A percentile compares a stretch with the other conserved stretches of the same genome.
Conservation (phyloP, 2,113 vertebrate species). For the Anhinga anhinga region DNA sequence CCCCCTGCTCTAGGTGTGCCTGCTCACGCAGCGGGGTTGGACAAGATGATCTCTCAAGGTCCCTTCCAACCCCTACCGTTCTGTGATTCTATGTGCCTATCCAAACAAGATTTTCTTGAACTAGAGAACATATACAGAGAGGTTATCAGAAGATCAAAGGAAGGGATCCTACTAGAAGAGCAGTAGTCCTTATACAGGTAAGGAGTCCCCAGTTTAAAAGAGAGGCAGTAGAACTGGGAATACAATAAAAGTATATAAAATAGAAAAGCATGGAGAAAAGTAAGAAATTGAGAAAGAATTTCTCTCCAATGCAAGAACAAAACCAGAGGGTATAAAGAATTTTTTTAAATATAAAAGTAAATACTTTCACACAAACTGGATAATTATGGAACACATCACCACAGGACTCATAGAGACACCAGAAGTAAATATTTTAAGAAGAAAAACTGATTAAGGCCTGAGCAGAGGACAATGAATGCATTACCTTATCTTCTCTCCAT, state of each 20-base stretch:
- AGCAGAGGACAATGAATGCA: neutral
- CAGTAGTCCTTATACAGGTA: neutral
- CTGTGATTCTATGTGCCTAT: too few species aligned
- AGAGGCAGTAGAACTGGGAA: neutral
- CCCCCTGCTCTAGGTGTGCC: too few species aligned
- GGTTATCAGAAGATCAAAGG: neutral
- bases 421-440: rapidly evolving
- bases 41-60: too few species aligned
- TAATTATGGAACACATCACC: neutral
- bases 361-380: neutral
- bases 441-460: neutral
- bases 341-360: neutral
- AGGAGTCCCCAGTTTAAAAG: neutral
- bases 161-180: neutral
- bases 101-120: neutral
- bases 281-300: neutral
- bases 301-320: neutral
- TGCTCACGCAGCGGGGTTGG: too few species aligned
- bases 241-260: neutral
- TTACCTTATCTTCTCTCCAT: neutral
- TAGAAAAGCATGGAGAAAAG: neutral
- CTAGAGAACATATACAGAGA: neutral
- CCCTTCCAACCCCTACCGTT: too few species aligned
- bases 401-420: neutral
- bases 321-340: neutral